A percentile compares a stretch with the other conserved stretches of the same genome.
phyloP scores from a whole-genome alignment of 2,797 vertebrate species.

The Arctocebus calabarensis region DNA sequence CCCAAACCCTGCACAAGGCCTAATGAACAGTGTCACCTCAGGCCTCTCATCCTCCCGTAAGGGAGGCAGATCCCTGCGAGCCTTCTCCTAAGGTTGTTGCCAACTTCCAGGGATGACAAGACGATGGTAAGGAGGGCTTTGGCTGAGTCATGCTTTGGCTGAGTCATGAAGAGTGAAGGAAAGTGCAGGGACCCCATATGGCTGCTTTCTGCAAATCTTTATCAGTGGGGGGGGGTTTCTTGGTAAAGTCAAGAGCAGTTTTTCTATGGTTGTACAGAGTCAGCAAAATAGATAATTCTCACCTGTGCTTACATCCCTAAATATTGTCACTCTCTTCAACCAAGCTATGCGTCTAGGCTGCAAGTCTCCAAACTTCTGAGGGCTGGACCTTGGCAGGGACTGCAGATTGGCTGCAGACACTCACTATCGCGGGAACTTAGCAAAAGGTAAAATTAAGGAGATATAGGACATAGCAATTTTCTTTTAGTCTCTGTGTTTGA shows the following conservation, averaged over 20 bases:
- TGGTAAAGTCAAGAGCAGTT: background rate
- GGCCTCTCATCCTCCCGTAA: background rate
- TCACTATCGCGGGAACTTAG: background rate
- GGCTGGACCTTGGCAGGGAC: background rate
- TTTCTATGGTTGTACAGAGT: background rate
- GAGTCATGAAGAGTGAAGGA: background rate
- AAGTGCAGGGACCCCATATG: fast-evolving
- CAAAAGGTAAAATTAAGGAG: background rate
- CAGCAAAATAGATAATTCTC: background rate
- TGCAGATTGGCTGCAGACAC: background rate
- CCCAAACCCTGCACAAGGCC: slow-evolving; percentile 30
- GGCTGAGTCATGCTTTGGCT: background rate
- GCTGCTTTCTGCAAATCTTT: background rate
- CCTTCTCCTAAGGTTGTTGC: background rate
- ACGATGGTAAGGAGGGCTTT: background rate
- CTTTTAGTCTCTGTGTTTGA: background rate
- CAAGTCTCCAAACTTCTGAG: background rate
- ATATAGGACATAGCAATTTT: background rate
- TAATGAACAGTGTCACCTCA: slow-evolving; percentile 34
- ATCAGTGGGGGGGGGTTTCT: background rate
- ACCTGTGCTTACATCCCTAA: background rate
- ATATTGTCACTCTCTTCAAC: background rate
- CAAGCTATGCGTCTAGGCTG: background rate
- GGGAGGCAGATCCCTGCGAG: background rate
- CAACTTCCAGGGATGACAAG: background rate